Evolutionary conservation across 1,140 invertebrate species (phyloP).

Genomic region (Tigriopus japonicus): DNA sequence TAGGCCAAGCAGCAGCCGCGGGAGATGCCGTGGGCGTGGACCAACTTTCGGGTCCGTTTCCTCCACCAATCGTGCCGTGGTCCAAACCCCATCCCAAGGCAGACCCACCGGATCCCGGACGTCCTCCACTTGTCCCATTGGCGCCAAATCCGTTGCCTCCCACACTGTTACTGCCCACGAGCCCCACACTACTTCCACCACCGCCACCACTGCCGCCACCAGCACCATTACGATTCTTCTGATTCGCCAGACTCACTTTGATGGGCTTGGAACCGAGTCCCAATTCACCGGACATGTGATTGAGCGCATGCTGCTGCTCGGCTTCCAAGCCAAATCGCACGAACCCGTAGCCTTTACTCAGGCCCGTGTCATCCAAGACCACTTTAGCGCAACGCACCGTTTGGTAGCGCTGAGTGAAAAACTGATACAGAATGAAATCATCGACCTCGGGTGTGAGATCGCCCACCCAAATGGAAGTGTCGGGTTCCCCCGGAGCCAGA

Average conservation of each 20-base stretch:
- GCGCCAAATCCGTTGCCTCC: not conserved
- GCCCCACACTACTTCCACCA: not conserved
- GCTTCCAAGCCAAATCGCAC: slow-evolving; percentile 9
- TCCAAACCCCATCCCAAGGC: not conserved
- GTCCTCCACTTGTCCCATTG: not conserved
- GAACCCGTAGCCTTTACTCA: slow-evolving; percentile 14
- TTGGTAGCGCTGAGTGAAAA: slow-evolving; percentile 74
- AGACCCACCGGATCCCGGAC: not conserved
- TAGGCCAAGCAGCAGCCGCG: not conserved
- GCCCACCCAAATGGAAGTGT: slow-evolving; percentile 87
- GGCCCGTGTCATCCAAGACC: slow-evolving; percentile 11
- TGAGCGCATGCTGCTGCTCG: slow-evolving; percentile 14
- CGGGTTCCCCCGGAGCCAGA: slow-evolving; percentile 45
- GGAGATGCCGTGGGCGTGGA: not conserved
- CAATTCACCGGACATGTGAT: slow-evolving; percentile 12
- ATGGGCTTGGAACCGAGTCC: slow-evolving; percentile 13
- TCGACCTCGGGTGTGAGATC: slow-evolving; percentile 84
- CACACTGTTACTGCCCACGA: not conserved
- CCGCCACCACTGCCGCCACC: not conserved
- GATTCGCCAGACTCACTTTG: slow-evolving; percentile 14
- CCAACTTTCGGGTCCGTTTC: not conserved
- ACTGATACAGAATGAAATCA: slow-evolving; percentile 77
- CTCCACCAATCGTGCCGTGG: not conserved
- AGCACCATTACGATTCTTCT: slow-evolving; percentile 5
- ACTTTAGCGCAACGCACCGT: slow-evolving; percentile 36